Percentiles rank a stretch among this genome's conserved stretches.
These are phyloP conservation scores for Corynorhinus townsendii DNA, from an alignment of 2,113 vertebrate species.

Conservation along the genomic window DNA sequence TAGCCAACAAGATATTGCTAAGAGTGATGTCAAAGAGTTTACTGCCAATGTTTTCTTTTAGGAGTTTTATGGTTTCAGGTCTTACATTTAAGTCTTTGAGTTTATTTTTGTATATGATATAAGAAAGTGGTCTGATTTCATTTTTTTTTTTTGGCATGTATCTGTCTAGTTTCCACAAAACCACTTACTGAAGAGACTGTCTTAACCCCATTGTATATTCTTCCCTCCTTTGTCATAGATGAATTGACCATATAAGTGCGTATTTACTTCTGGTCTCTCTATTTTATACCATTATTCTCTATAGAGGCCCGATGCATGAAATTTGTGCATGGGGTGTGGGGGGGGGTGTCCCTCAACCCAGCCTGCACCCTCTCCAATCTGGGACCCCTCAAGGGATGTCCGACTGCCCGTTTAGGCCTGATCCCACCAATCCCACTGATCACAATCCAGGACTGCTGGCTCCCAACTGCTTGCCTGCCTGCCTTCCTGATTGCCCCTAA, in stretches of 20 bases:
- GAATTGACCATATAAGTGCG: background rate
- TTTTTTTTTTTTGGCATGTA: background rate
- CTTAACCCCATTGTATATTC: background rate
- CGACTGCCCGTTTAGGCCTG: no score
- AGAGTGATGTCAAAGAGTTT: background rate
- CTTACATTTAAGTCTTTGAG: background rate
- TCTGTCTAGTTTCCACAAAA: background rate
- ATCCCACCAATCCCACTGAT: no score
- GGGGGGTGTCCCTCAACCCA: no score
- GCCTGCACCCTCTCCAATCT: no score
- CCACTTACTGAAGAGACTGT: background rate
- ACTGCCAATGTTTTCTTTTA: background rate
- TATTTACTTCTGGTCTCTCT: background rate
- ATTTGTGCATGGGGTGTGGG: no score
- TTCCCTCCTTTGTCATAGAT: background rate
- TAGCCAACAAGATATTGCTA: background rate
- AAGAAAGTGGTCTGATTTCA: background rate
- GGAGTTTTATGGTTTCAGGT: background rate
- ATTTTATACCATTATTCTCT: background rate
- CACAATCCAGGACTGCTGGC: no score
- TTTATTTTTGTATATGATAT: background rate
- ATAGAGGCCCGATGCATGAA: no score
- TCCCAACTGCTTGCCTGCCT: no score
- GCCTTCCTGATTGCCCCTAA: no score
- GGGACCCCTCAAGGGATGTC: no score